Evolutionary conservation across 2,888 invertebrate genomes (phyloP), one percentile per base, ranked within the genome.

Genomic region (Lasioglossum figueresi): DNA sequence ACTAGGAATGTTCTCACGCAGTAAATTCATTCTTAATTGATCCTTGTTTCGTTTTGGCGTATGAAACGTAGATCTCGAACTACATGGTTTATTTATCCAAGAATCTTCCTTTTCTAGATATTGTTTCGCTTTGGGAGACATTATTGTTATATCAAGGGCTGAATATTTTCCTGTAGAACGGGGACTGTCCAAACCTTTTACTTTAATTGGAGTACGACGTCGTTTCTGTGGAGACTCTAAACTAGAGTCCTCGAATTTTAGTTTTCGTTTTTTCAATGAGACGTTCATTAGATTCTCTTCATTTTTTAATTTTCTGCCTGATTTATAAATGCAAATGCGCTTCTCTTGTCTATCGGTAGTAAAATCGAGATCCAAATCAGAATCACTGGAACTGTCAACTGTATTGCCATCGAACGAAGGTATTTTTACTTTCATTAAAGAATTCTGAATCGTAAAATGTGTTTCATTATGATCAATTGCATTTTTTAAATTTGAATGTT

Each of bases 101-200:
- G 76, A 37, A 56, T 71, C 37, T n/a, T 4, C n/a, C 23, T 70
- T 79, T 83, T 10, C 59, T 56, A 70, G 4, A 78, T 37, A 87
- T 87, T 63, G 82, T 84, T 68, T 48, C 12, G 71, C 80, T 79
- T 91, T 93, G 2, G 94, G 94, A 79, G 94, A 93, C 45, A 91
- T 91, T 77, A 95, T 89, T 85, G 90, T 92, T 81, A 95, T 90
- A 87, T 92, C 91, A 52, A 95, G 91, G 14, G 94, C 93, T 52
- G 93, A 92, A 90, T 95, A 95, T 84, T 86, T 93, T 82, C 86
- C 90, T 34, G 78, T 74, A 79, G 79, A 76, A 45, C 66, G 27
- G 59, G 83, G 81, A 72, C 79, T 87, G 66, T 71, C 75, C 19
- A 43, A 40, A n/a, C 14, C 12, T 68, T n/a, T 76, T 27, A 10